Percentiles rank a stretch among this genome's conserved stretches.
phyloP scores from a whole-genome alignment of 35 echinoderm and acorn worm genomes.

The Amphiura filiformis region DNA sequence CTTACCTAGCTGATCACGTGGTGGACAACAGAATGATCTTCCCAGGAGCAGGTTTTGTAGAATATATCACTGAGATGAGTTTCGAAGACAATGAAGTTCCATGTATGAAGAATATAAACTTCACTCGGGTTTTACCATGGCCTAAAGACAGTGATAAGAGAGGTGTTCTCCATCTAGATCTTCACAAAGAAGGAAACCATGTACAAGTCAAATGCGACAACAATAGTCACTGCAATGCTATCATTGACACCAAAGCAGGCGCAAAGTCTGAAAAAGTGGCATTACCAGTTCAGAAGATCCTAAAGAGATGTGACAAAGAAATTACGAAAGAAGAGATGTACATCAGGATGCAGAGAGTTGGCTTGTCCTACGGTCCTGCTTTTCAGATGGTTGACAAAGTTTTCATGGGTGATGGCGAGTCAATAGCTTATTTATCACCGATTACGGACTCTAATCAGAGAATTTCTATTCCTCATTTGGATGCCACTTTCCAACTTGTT shows the following conservation, averaged over 20 bases:
- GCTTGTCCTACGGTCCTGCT: constrained; percentile 58
- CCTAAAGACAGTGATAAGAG: constrained; percentile 51
- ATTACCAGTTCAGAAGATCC: constrained; percentile 22
- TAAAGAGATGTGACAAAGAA: constrained; percentile 31
- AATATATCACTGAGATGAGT: constrained; percentile 62
- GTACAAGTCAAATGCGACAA: constrained; percentile 48
- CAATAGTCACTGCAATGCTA: constrained; percentile 11
- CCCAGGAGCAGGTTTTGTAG: constrained; percentile 65
- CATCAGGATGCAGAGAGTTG: constrained; percentile 29
- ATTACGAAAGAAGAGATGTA: constrained; percentile 58
- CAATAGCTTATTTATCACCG: constrained; percentile 32
- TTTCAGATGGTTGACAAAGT: constrained; percentile 70
- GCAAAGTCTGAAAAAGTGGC: neutral
- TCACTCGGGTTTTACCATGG: constrained; percentile 49
- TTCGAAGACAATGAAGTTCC: constrained; percentile 28
- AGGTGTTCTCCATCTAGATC: constrained; percentile 41
- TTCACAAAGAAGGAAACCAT: constrained; percentile 33
- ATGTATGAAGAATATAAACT: constrained; percentile 45
- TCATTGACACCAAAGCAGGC: constrained; percentile 7
- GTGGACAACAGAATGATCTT: constrained; percentile 54
- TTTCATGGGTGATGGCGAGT: constrained; percentile 63
- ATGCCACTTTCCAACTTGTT: constrained; percentile 79
- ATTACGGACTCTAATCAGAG: constrained; percentile 69
- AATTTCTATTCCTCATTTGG: constrained; percentile 67
- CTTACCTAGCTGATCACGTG: constrained; percentile 63